Evolutionary conservation across 2,797 vertebrate species (phyloP), one percentile per base, ranked within the genome.

Genomic region (Bovichtus diacanthus): DNA sequence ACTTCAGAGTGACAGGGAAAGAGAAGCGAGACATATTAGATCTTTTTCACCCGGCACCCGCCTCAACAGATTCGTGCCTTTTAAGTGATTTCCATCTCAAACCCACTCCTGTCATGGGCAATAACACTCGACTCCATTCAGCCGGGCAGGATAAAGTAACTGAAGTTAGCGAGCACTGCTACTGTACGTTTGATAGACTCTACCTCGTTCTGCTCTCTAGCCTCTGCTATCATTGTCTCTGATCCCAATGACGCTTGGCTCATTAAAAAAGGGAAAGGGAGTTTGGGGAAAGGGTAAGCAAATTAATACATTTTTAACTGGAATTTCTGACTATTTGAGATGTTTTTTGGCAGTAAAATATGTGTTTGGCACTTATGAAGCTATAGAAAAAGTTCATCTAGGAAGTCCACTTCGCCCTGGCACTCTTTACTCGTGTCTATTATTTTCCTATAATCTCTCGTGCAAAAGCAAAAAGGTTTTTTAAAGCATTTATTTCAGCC

Each of bases 11-110:
- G 70, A 78, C 15, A 59, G 41, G 41, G 68, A 82, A 70, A 83
- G 76, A 77, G 47, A 70, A 81, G 76, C 21, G 46, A 78, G 74
- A 86, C 38, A 51, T 59, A 74, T 88, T 79, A 86, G 81, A 90
- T 91, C 43, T 88, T 75, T 87, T 82, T 84, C 69, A 84, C 56
- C 76, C 51, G 13, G 61, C 85, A 56, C 66, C 71, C 23, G 39
- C 82, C 78, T 90, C 81, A 78, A 88, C 86, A 82, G 58, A 88
- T 90, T 91, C 70, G 44, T 61, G 51, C 73, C 70, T 94, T 90
- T 85, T 79, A 92, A 86, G 81, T 82, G 85, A 88, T 92, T 94
- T 90, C 78, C 78, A 84, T 90, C 83, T 91, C 74, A 85, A 83
- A 87, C 78, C 81, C 63, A 79, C 82, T 87, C 55, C 86, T 91